phyloP scores from a whole-genome alignment of 2,888 invertebrate genomes.

The Sphaeridia pumilis region DNA sequence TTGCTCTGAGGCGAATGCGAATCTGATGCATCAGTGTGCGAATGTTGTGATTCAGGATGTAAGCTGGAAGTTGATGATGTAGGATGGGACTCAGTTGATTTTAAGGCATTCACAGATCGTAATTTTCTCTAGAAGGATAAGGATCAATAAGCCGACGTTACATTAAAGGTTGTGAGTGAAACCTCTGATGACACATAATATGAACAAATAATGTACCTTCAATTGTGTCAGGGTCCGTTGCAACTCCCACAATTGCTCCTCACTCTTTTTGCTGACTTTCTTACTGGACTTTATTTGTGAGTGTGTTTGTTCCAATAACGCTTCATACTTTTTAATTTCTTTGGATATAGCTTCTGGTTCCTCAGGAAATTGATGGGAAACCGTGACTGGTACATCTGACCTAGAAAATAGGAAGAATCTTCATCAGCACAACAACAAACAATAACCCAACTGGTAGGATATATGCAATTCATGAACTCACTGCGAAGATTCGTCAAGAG shows the following conservation, averaged over 20 bases:
- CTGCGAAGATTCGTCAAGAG: constrained; percentile 26
- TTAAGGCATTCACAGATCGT: constrained; percentile 33
- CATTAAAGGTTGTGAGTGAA: too few species aligned
- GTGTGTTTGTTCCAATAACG: constrained; percentile 32
- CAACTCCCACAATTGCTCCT: constrained; percentile 91
- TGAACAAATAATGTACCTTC: constrained; percentile 48
- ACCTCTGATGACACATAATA: neutral
- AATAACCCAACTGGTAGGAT: too few species aligned
- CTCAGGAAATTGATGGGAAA: constrained; percentile 33
- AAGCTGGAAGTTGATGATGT: constrained; percentile 4
- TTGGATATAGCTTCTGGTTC: constrained; percentile 31
- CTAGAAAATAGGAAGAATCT: neutral
- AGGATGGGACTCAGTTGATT: too few species aligned
- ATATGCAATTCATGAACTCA: constrained; percentile 5
- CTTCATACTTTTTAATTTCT: constrained; percentile 34
- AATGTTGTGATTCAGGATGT: neutral
- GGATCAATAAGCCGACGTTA: too few species aligned
- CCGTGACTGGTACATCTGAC: constrained; percentile 10
- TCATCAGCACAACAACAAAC: too few species aligned
- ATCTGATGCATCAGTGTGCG: neutral
- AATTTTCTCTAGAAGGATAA: constrained; percentile 32
- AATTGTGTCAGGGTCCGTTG: constrained; percentile 88
- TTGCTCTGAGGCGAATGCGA: neutral
- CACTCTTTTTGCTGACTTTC: constrained; percentile 51
- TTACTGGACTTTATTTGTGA: constrained; percentile 30